Evolutionary conservation across 1,140 invertebrate species (phyloP).

Genomic region (Drosophila bifasciata): DNA sequence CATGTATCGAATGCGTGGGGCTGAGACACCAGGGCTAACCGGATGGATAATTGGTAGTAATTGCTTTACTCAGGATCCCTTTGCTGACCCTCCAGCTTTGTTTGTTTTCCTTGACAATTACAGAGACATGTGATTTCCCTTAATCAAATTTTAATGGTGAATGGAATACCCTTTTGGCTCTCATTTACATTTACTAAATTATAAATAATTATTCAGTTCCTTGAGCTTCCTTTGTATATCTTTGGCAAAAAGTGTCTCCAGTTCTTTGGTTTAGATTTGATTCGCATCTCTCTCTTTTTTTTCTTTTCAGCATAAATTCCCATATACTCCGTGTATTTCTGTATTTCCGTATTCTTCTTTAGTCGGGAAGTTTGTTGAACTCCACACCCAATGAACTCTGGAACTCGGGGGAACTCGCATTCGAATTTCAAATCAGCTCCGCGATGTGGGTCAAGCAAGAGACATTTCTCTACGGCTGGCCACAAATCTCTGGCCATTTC

Average conservation of each 20-base stretch:
- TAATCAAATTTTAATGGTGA: no score
- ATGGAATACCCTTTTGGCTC: no score
- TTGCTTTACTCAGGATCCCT: no score
- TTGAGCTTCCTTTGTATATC: background rate
- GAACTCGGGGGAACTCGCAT: background rate
- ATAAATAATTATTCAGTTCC: background rate
- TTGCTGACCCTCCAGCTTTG: no score
- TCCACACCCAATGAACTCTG: constrained; percentile 41
- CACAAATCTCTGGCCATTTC: constrained; percentile 3
- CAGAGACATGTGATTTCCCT: no score
- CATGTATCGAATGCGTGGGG: no score
- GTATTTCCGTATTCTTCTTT: constrained; percentile 15
- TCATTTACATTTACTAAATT: no score
- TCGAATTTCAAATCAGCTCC: constrained; percentile 39
- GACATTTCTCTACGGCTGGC: constrained; percentile 5
- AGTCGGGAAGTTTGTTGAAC: constrained; percentile 38
- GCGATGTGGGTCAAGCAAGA: constrained; percentile 41
- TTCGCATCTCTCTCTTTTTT: constrained; percentile 17
- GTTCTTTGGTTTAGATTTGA: no score
- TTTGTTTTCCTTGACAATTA: background rate
- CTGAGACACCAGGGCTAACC: no score
- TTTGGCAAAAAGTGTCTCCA: constrained; percentile 7
- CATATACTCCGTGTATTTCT: constrained; percentile 6
- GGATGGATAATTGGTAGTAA: background rate
- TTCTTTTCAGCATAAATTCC: constrained; percentile 35